Percentiles rank a stretch among this genome's conserved stretches.
Evolutionary conservation across 2,888 invertebrate species (phyloP).

Genomic region (Drosophila limbata): DNA sequence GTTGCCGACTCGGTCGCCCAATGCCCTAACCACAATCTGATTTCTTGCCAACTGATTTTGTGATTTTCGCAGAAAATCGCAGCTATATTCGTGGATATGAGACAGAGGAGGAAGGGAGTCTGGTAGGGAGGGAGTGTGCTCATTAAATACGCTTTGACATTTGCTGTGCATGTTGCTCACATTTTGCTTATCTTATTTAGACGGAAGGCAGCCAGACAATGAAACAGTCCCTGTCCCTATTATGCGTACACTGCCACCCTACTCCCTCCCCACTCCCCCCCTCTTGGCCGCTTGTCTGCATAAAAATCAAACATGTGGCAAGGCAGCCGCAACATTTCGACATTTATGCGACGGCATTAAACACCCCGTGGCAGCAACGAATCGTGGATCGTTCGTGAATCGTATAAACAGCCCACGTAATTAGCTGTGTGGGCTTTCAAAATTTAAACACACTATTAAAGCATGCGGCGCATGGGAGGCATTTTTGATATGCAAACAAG

Average conservation of each 20-base stretch:
- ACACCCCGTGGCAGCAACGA: conserved; percentile 46
- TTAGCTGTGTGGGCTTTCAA: conserved; percentile 69
- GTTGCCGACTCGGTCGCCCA: conserved; percentile 61
- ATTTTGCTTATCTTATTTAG: conserved; percentile 72
- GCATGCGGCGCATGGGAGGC: conserved; percentile 28
- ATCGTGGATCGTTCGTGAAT: conserved; percentile 26
- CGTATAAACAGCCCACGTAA: conserved; percentile 65
- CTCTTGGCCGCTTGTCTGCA: conserved; percentile 25
- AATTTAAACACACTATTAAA: conserved; percentile 67
- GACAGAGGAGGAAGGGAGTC: background rate
- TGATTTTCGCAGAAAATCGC: conserved; percentile 71
- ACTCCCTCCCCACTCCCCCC: background rate
- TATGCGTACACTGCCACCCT: background rate
- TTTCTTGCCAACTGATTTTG: conserved; percentile 78
- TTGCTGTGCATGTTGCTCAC: conserved; percentile 59
- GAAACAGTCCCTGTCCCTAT: conserved; percentile 37
- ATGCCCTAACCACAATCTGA: conserved; percentile 45
- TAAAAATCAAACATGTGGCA: conserved; percentile 65
- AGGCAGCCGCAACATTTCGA: conserved; percentile 61
- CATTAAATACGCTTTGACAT: conserved; percentile 79
- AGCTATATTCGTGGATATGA: conserved; percentile 28
- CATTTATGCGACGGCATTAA: conserved; percentile 67
- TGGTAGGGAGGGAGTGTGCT: conserved; percentile 36
- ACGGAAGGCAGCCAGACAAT: conserved; percentile 63
- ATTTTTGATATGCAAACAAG: conserved; percentile 51